A percentile compares a stretch with the other conserved stretches of the same genome.
Evolutionary conservation across 2,888 invertebrate genomes (phyloP).

Genomic region (Cyclophora punctaria): DNA sequence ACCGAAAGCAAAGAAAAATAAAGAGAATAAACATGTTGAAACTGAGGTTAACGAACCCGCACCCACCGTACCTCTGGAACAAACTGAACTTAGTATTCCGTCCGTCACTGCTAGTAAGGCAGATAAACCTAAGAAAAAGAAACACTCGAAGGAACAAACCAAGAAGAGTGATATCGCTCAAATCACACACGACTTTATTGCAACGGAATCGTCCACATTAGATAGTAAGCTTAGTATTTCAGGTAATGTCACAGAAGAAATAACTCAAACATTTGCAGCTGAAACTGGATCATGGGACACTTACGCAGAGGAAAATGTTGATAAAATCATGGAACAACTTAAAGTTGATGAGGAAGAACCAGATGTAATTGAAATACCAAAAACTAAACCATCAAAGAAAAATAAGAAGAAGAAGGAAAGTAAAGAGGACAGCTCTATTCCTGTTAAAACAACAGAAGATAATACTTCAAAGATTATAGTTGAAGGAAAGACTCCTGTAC

Average conservation of each 20-base stretch:
- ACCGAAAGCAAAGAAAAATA: conserved; percentile 36
- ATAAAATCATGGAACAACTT: conserved; percentile 25
- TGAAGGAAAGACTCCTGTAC: not conserved
- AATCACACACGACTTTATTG: conserved; percentile 5
- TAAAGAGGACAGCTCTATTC: not conserved
- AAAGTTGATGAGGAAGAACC: conserved; percentile 18
- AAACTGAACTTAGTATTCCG: conserved; percentile 14
- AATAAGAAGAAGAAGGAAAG: conserved; percentile 1
- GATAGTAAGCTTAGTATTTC: conserved; percentile 5
- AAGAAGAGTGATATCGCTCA: conserved; percentile 1
- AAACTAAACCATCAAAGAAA: conserved; percentile 3
- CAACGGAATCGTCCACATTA: conserved; percentile 18
- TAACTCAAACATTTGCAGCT: conserved; percentile 10
- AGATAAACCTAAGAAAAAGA: conserved; percentile 22
- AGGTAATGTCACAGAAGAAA: not conserved
- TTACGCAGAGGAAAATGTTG: conserved; percentile 18
- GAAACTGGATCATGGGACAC: conserved; percentile 12
- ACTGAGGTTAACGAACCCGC: conserved; percentile 14
- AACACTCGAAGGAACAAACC: conserved; percentile 8
- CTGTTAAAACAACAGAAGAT: not conserved
- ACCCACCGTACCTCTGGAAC: conserved; percentile 5
- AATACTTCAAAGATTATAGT: not conserved
- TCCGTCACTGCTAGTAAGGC: conserved; percentile 4
- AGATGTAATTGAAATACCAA: not conserved
- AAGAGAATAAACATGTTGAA: conserved; percentile 24